Base-by-base conservation (phyloP, 1,140 invertebrate species). In the Octopus bimaculoides region DNA sequence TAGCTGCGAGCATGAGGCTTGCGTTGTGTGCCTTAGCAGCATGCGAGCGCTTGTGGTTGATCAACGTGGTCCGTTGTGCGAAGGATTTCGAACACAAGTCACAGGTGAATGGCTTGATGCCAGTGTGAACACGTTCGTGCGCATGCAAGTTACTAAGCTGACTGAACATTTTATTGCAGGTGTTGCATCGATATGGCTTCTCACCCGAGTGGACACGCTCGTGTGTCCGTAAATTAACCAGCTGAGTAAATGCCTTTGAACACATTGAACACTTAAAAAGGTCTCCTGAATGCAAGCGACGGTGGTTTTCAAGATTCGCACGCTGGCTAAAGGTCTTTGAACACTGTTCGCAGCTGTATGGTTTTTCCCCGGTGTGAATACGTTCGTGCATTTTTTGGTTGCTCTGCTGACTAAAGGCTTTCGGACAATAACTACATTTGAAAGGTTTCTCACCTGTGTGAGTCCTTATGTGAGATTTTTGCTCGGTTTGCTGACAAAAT, bases 301-400 rank as follows among this genome's bases (percentile, higher is more conserved):
- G 94, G 85, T 96, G 95, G 52, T 96, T 90, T 88, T 96, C 96
- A 52, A 96, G 90, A 1, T 96, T 95, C 85, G 96, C 95, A 86
- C 96, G 96, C 88, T 96, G 96, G 87, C 94, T 95, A 85, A 96
- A 96, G 0, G 94, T 94, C 84, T 96, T 95, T 75, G 95, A 95
- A 79, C 94, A 94, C 78, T 92, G 91, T 85, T 93, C 92, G 90
- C 94, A 95, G 5, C 95, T 96, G 91, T 97, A 95, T 0, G 95
- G 95, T 26, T 80, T 83, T 54, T 75, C 80, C 4, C 61, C 69
- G 5, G 74, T 75, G 54, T 81, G 80, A 9, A 14, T 79, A 8
- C 41, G 17, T 54, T 75, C 75, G 54, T 93, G 74, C 5, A 20
- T 20, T 53, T 69, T 77, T 4, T 77, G 54, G 56, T 69, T 66